Evolutionary conservation across 1,140 invertebrate species (phyloP).

Genomic region (Micrasema longulum): DNA sequence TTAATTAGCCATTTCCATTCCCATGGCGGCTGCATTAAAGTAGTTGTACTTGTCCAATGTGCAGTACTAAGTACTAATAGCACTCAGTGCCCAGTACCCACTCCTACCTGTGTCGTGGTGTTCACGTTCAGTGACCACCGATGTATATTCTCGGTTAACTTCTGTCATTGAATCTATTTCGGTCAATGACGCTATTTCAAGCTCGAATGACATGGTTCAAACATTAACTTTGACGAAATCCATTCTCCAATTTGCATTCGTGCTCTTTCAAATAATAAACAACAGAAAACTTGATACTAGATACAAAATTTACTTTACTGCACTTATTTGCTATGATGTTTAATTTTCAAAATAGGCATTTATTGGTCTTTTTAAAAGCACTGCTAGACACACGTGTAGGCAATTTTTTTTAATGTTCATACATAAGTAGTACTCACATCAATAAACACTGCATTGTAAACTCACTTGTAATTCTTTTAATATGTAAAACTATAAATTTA

Average conservation of each 20-base stretch:
- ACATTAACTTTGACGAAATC: conserved; percentile 30
- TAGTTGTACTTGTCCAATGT: not conserved
- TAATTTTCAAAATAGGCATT: too few relatives aligned
- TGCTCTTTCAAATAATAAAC: conserved; percentile 3
- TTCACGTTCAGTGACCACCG: conserved; percentile 21
- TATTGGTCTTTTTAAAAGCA: too few relatives aligned
- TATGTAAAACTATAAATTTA: too few relatives aligned
- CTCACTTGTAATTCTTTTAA: too few relatives aligned
- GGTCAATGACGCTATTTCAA: conserved; percentile 51
- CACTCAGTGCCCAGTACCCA: too few relatives aligned
- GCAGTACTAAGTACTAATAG: conserved; percentile 5
- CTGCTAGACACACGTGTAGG: too few relatives aligned
- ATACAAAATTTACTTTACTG: too few relatives aligned
- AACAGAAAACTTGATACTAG: too few relatives aligned
- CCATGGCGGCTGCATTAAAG: not conserved
- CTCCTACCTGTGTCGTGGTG: not conserved
- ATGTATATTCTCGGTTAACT: conserved; percentile 32
- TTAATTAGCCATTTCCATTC: conserved; percentile 4
- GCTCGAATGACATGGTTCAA: conserved; percentile 44
- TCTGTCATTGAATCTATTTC: conserved; percentile 48
- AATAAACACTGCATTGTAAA: too few relatives aligned
- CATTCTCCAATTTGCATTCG: conserved; percentile 28
- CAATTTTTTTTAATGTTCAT: too few relatives aligned
- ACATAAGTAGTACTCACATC: too few relatives aligned
- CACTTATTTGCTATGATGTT: too few relatives aligned